Conservation (phyloP, 2,113 vertebrate genomes). For the Festucalex cinctus region DNA sequence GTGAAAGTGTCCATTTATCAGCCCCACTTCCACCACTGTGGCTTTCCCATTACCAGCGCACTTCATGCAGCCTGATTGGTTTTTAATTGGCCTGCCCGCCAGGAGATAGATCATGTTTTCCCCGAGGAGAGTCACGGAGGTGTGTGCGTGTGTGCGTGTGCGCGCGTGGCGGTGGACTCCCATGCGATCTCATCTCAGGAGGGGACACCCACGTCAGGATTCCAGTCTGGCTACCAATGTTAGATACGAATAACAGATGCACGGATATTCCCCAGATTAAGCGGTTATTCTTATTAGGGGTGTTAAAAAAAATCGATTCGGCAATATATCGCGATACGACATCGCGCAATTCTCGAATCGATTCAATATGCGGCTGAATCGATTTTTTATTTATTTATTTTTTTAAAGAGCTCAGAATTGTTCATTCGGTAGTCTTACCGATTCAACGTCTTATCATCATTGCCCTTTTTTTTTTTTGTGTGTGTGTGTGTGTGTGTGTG, state of each 20-base stretch:
- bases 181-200: conserved; percentile 10
- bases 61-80: conserved; percentile 76
- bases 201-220: conserved; percentile 36
- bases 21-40: conserved; percentile 64
- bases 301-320: too few species aligned
- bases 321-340: too few species aligned
- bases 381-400: too few species aligned
- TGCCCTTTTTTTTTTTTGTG: too few species aligned
- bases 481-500: too few species aligned
- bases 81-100: conserved; percentile 77
- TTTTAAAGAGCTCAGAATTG: too few species aligned
- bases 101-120: conserved; percentile 77
- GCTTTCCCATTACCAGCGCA: conserved; percentile 74
- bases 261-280: neutral
- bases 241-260: neutral
- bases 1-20: conserved; percentile 80
- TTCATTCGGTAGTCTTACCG: too few species aligned
- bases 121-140: conserved; percentile 45
- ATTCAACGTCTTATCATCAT: too few species aligned
- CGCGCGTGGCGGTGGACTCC: conserved; percentile 20
- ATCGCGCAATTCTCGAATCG: too few species aligned
- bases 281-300: neutral
- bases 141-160: conserved; percentile 42
- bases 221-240: conserved; percentile 3
- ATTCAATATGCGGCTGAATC: too few species aligned